Percentiles rank a stretch among this genome's conserved stretches.
These are phyloP conservation scores for Aromia moschata DNA, from an alignment of 2,888 invertebrate genomes.

Conservation along the genomic window DNA sequence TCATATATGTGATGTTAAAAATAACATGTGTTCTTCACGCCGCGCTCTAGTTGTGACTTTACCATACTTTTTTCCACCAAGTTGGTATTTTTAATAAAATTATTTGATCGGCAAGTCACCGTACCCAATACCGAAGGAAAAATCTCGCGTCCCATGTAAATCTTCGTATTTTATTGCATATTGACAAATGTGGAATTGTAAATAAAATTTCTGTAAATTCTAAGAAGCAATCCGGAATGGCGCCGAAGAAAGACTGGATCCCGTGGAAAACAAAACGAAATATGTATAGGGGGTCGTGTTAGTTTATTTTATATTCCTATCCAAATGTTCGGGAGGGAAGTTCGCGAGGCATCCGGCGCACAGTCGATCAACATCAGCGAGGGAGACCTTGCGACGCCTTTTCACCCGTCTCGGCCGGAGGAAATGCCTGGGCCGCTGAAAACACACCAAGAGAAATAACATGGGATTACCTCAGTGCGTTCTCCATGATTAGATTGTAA, in stretches of 20 bases:
- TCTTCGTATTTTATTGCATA: constrained; percentile 25
- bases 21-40: too few species aligned
- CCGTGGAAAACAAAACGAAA: constrained; percentile 59
- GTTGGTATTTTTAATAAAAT: too few species aligned
- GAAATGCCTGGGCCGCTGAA: constrained; percentile 49
- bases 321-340: constrained; percentile 60
- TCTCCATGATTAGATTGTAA: constrained; percentile 67
- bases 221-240: constrained; percentile 55
- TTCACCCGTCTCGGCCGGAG: constrained; percentile 14
- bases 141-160: constrained; percentile 2
- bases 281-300: constrained; percentile 58
- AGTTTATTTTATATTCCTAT: constrained; percentile 64
- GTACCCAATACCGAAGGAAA: constrained; percentile 9
- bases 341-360: constrained; percentile 51
- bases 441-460: constrained; percentile 65
- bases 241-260: constrained; percentile 58
- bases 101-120: neutral
- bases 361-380: constrained; percentile 42
- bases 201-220: constrained; percentile 48
- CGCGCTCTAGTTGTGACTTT: too few species aligned
- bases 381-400: constrained; percentile 7
- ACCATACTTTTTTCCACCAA: too few species aligned
- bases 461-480: constrained; percentile 65
- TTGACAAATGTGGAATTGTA: constrained; percentile 26
- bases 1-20: too few species aligned